Conservation (phyloP, 2,113 vertebrate species). For the Scytalopus superciliaris region DNA sequence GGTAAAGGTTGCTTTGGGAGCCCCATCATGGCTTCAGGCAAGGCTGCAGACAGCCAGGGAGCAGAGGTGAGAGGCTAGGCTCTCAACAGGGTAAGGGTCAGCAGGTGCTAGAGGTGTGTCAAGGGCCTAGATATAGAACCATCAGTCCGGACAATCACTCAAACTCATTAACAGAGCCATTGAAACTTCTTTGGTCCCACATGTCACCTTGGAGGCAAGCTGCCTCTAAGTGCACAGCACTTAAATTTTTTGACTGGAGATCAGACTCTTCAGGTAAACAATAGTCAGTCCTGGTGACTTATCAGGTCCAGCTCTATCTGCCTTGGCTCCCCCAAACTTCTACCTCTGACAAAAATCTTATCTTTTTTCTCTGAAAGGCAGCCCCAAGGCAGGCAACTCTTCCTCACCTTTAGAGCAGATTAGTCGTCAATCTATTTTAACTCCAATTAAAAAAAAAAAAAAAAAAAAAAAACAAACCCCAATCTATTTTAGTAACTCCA, state of each 20-base stretch:
- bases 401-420: not conserved
- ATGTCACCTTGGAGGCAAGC: accelerated
- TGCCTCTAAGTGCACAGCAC: not conserved
- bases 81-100: not conserved
- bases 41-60: not conserved
- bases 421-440: not conserved
- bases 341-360: not conserved
- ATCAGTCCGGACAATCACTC: not conserved
- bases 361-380: not conserved
- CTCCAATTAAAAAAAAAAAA: not conserved
- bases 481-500: not conserved
- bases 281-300: not conserved
- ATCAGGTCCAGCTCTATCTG: not conserved
- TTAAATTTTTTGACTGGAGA: not conserved
- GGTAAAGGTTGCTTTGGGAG: not conserved
- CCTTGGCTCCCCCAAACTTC: not conserved
- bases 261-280: not conserved
- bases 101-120: not conserved
- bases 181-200: not conserved
- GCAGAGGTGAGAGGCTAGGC: not conserved
- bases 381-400: not conserved
- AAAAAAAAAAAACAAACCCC: no score
- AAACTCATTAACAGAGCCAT: not conserved
- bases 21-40: not conserved
- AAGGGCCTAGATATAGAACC: not conserved